Base-by-base conservation (phyloP, 2,113 vertebrate genomes). In the Daphoenositta chrysoptera region DNA sequence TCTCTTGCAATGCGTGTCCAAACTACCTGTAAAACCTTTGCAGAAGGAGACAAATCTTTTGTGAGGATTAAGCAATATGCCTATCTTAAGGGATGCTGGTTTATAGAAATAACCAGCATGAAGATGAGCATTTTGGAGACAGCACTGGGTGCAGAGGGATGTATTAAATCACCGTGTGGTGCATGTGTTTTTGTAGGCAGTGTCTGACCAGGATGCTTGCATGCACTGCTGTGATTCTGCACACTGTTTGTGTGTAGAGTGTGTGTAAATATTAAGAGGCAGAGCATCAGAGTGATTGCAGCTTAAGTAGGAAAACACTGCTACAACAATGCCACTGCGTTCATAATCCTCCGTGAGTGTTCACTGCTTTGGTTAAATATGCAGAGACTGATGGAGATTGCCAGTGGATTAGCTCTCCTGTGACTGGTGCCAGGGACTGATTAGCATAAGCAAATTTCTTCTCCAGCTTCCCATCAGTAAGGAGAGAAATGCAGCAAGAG, bases 361-460 rank as follows among this genome's bases (percentile, higher is more conserved):
- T 94, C 69, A 0, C 60, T 75, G 86, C 96, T 93, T 64, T 89
- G 69, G 93, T 94, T 96, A 96, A 96, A 96, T 94, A 94, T 93
- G 94, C 96, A 94, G 92, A 92, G 92, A 65, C 86, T 76, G 94
- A 92, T 90, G 80, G 94, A 96, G 94, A 84, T 96, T 90, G 96
- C 86, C 56, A 10, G 76, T 90, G 96, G 93, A 96, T 97, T 97
- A 96, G 92, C 77, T 94, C 94, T 94, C 4, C 0, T 90, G 54
- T 86, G 76, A 54, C 68, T 83, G 86, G 61, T 94, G 95, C 90
- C 73, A 92, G 80, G 64, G 92, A 53, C 75, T 93, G 96, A 95
- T 97, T 93, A 97, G 89, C 94, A 97, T 96, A 95, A 96, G 83
- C 90, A 96, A 94, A 94, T 96, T 95, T 84, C 68, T 93, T 75